Base-by-base conservation (phyloP, 2,888 invertebrate genomes). In the Steinernema carpocapsae region DNA sequence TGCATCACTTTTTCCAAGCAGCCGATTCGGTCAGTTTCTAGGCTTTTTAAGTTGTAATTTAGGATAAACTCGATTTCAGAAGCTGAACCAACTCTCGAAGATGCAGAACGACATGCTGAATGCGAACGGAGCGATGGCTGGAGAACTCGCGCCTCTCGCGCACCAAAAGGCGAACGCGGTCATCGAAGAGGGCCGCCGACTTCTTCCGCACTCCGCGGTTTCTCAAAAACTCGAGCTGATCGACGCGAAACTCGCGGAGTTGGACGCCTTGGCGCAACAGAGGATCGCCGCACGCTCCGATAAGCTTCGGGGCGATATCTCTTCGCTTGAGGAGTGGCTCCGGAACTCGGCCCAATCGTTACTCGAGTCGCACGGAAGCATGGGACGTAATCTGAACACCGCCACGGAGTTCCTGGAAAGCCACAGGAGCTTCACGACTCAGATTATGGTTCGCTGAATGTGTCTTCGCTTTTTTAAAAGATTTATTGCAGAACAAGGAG, bases 41-140 rank as follows among this genome's bases (percentile, higher is more conserved):
- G 10, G 14, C 7, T 74, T 32, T 10, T 72, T 22, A 17, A 10
- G 10, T 12, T 19, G 22, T 73, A 29, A 73, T n/a, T 24, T 42
- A 2, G 24, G 29, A 22, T n/a, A 0, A 6, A 4, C 14, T 43
- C 6, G 32, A 37, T 71, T 78, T 52, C 52, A 85, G 84, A 76
- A 81, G 74, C 72, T 84, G 42, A 78, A 82, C 26, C 86, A 86
- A 74, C 77, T 86, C 56, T 76, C 77, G 59, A 80, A 83, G 81
- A 86, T 86, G 86, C 78, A 77, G 19, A 56, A 64, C 24, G 86
- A 86, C 72, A 79, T 86, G 81, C 72, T 73, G 45, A 80, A 78
- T 71, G 86, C 86, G 17, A 84, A 81, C 64, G 83, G 83, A 1
- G 81, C 86, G 12, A 82, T 86, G 79, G 85, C 86, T 12, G 84